Conservation (phyloP, 2,113 vertebrate species). For the Hippocampus mohnikei region DNA sequence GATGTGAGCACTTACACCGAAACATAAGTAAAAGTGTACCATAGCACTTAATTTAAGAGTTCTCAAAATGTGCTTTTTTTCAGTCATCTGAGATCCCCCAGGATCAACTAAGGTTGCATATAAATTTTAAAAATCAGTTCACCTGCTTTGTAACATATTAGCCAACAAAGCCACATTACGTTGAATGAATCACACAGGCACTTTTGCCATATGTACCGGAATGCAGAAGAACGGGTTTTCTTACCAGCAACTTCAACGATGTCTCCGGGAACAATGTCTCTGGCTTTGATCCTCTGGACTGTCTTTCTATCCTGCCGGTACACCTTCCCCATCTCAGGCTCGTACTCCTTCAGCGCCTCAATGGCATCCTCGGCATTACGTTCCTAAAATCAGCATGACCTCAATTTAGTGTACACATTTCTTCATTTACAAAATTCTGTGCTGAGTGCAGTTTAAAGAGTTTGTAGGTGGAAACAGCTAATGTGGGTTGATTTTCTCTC, state of each 20-base stretch:
- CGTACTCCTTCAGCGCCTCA: constrained; percentile 98
- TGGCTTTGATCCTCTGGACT: constrained; percentile 95
- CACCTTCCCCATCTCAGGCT: constrained; percentile 98
- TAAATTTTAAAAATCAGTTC: not conserved
- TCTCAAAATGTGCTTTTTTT: not conserved
- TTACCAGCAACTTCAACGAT: constrained; percentile 96
- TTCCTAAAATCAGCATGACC: constrained; percentile 72
- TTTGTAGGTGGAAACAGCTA: not conserved
- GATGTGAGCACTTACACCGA: not conserved
- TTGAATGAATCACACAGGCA: not conserved
- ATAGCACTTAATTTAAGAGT: constrained; percentile 28
- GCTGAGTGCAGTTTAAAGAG: not conserved
- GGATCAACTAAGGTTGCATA: not conserved
- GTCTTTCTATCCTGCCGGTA: constrained; percentile 95
- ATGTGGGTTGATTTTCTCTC: too few species aligned
- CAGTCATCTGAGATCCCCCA: constrained; percentile 15
- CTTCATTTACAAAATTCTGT: not conserved
- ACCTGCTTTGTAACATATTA: not conserved
- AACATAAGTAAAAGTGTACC: constrained; percentile 10
- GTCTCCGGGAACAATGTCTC: constrained; percentile 93
- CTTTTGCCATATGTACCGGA: not conserved
- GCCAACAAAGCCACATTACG: not conserved
- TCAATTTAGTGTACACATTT: not conserved
- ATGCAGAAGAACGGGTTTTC: constrained; percentile 20
- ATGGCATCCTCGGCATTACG: constrained; percentile 98